These are phyloP conservation scores for Neopelma chrysocephalum DNA, from an alignment of 2,797 vertebrate genomes.

Conservation along the genomic window DNA sequence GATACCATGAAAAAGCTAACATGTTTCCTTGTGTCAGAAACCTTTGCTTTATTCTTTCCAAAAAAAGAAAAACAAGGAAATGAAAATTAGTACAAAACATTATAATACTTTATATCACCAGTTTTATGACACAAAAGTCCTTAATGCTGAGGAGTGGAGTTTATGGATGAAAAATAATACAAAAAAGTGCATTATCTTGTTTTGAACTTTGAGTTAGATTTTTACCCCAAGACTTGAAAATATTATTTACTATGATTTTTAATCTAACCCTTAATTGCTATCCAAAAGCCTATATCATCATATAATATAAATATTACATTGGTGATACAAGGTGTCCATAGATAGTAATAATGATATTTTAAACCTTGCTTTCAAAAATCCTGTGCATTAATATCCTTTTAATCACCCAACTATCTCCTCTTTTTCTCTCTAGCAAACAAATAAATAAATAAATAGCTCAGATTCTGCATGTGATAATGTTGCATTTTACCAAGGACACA, in stretches of 20 bases:
- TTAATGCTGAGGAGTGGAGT: rapidly evolving
- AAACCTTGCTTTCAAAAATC: background rate
- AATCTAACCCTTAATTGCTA: background rate
- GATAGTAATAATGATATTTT: background rate
- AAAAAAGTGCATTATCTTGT: rapidly evolving
- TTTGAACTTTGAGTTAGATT: background rate
- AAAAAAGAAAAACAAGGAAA: background rate
- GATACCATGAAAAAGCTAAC: background rate
- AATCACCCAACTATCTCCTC: background rate
- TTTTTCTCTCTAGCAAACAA: background rate
- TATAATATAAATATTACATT: background rate
- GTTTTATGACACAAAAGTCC: background rate
- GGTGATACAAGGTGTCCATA: background rate
- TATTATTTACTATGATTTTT: background rate
- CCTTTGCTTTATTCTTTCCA: background rate
- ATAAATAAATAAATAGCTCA: background rate
- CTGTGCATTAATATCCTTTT: background rate
- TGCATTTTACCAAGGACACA: slow-evolving; percentile 14
- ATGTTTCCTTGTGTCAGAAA: background rate
- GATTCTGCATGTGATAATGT: slow-evolving; percentile 12
- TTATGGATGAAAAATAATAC: background rate
- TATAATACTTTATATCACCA: background rate
- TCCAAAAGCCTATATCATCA: background rate
- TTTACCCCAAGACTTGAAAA: background rate
- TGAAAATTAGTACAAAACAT: background rate